Percentiles rank a stretch among this genome's conserved stretches.
Evolutionary conservation across 30 jellyfish, hydroid and myxozoan species (phyloP).

Genomic region (Pseudorhiza aurosa): DNA sequence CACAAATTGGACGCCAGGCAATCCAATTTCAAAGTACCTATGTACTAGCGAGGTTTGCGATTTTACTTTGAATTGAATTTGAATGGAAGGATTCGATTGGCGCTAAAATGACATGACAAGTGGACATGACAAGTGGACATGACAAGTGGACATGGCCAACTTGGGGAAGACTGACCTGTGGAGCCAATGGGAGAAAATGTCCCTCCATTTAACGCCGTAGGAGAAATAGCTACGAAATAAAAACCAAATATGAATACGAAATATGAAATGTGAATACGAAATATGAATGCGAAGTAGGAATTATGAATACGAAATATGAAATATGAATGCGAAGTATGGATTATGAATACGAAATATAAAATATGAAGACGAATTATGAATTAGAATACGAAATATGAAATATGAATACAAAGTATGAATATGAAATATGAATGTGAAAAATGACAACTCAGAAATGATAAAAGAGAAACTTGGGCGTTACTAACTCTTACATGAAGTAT

Average conservation of each 20-base stretch:
- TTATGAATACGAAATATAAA: not conserved
- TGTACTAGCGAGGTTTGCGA: too few relatives aligned
- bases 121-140: not conserved
- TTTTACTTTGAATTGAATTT: too few relatives aligned
- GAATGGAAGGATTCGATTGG: too few relatives aligned
- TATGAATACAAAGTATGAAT: not conserved
- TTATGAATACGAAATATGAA: not conserved
- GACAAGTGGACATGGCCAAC: not conserved
- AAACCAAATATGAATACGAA: not conserved
- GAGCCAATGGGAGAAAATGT: conserved; percentile 63
- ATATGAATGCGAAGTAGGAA: too few relatives aligned
- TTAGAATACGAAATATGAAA: not conserved
- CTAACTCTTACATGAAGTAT: conserved; percentile 19
- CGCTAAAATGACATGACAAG: not conserved
- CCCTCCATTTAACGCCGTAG: conserved; percentile 44
- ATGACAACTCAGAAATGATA: not conserved
- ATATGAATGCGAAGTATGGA: not conserved
- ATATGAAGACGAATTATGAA: too few relatives aligned
- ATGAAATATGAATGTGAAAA: not conserved
- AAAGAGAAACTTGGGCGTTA: not conserved
- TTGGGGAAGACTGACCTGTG: conserved; percentile 14
- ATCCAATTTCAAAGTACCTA: not conserved
- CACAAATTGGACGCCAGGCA: too few relatives aligned
- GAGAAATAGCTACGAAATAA: conserved; percentile 45
- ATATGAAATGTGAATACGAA: not conserved